Evolutionary conservation across 1,140 invertebrate species (phyloP).

Genomic region (Andrena cerasifolii): DNA sequence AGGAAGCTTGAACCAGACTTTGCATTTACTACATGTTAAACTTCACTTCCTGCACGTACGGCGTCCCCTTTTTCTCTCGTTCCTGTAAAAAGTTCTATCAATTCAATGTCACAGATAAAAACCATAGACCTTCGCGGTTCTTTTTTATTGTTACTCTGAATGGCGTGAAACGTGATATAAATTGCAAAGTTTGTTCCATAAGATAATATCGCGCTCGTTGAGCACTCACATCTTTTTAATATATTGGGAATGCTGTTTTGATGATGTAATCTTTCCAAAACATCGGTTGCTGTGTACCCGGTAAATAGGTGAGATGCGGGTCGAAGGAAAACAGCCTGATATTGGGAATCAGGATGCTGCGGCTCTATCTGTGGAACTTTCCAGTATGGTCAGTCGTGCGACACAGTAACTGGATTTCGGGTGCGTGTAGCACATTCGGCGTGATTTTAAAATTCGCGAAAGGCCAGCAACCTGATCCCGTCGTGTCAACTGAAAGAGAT

Average conservation of each 20-base stretch:
- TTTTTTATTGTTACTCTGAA: no score
- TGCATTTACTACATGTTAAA: background rate
- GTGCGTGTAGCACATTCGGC: slow-evolving; percentile 15
- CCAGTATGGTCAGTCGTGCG: slow-evolving; percentile 60
- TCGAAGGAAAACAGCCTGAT: background rate
- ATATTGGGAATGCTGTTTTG: no score
- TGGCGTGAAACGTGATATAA: no score
- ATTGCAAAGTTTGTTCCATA: no score
- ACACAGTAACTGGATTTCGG: slow-evolving; percentile 60
- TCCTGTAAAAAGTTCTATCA: no score
- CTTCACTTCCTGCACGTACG: background rate
- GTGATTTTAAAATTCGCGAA: slow-evolving; percentile 34
- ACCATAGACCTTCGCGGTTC: no score
- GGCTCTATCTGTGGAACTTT: slow-evolving; percentile 58
- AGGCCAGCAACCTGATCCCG: slow-evolving; percentile 39
- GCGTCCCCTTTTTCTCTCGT: no score
- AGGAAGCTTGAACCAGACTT: background rate
- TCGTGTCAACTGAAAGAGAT: slow-evolving; percentile 42
- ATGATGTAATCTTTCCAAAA: no score
- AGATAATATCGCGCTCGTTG: no score
- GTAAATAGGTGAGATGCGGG: no score
- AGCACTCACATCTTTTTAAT: no score
- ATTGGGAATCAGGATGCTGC: background rate
- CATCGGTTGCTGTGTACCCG: no score
- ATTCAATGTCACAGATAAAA: background rate